Conservation (phyloP, 1,140 invertebrate species). For the Saccostrea echinata region DNA sequence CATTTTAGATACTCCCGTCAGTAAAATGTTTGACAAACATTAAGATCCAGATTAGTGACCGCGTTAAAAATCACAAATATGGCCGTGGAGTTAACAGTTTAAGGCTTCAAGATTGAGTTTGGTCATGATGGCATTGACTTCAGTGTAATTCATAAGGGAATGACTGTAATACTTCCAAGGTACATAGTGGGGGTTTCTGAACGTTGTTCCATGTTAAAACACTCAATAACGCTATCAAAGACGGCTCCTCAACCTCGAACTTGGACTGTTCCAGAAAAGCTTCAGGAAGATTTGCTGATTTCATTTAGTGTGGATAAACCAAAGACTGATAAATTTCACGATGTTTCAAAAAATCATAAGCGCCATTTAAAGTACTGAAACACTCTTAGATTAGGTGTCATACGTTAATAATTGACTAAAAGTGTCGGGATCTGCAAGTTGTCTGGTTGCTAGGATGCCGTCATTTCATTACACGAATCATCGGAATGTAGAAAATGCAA, state of each 20-base stretch:
- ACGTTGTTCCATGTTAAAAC: background rate
- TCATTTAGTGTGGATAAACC: background rate
- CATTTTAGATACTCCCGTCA: no score
- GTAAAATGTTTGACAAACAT: no score
- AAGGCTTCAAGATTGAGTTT: background rate
- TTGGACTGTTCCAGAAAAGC: background rate
- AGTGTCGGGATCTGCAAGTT: background rate
- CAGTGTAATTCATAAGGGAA: background rate
- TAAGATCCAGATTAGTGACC: no score
- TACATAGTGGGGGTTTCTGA: background rate
- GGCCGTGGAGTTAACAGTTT: no score
- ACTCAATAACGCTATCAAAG: background rate
- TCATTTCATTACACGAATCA: no score
- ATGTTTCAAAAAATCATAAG: no score
- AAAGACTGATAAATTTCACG: no score
- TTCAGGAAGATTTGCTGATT: background rate
- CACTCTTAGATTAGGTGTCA: background rate
- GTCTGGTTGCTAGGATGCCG: background rate
- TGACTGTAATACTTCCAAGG: constrained; percentile 1
- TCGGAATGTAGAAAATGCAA: no score
- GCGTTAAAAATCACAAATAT: no score
- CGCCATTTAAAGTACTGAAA: background rate
- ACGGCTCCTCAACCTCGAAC: background rate
- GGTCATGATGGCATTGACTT: background rate
- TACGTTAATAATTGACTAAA: background rate